Conservation (phyloP, 2,113 vertebrate genomes). For the Hirundichthys speculiger region DNA sequence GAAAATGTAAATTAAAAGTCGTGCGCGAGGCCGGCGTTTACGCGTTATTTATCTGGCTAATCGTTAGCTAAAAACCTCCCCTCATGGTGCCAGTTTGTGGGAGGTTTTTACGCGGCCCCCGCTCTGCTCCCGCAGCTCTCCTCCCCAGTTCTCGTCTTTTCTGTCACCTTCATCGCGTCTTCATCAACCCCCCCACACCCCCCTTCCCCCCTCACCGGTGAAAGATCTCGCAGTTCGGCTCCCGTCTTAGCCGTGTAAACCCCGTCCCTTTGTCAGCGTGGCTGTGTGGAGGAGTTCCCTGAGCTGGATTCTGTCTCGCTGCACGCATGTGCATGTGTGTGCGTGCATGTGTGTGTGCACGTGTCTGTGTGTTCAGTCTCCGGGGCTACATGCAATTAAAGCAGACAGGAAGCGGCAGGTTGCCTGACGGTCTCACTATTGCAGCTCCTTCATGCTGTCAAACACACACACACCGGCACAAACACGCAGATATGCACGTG, state of each 20-base stretch:
- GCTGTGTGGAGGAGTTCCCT: conserved; percentile 58
- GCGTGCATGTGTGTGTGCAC: conserved; percentile 35
- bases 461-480: conserved; percentile 21
- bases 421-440: conserved; percentile 59
- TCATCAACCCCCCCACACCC: conserved; percentile 54
- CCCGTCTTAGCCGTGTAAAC: conserved; percentile 63
- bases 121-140: conserved; percentile 27
- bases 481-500: conserved; percentile 4
- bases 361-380: conserved; percentile 45
- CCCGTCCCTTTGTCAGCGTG: conserved; percentile 56
- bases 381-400: conserved; percentile 71
- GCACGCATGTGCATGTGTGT: conserved; percentile 27
- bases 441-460: conserved; percentile 58
- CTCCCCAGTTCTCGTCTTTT: conserved; percentile 19
- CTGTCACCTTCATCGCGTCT: conserved; percentile 38
- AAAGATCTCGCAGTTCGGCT: conserved; percentile 58
- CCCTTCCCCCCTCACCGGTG: no score
- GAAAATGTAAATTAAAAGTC: conserved; percentile 40
- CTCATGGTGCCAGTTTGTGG: conserved; percentile 5
- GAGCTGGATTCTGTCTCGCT: conserved; percentile 29
- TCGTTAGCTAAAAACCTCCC: conserved; percentile 4
- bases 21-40: neutral
- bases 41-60: conserved; percentile 43
- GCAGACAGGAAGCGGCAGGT: conserved; percentile 66
- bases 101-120: neutral